These are phyloP conservation scores for Alexandromys oeconomus DNA, from an alignment of 2,797 vertebrate species.

Conservation along the genomic window DNA sequence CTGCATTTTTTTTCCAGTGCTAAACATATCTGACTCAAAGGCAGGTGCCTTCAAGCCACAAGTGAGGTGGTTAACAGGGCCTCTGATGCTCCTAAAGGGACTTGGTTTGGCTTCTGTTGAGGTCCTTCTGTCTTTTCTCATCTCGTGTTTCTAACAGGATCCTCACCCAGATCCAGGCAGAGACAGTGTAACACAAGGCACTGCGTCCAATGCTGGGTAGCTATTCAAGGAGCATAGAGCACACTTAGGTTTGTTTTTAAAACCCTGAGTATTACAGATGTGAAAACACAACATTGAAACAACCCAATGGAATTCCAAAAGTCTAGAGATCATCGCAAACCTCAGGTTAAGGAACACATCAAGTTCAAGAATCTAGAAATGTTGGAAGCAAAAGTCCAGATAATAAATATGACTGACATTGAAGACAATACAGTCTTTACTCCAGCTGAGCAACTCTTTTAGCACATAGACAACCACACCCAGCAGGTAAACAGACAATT, in stretches of 20 bases:
- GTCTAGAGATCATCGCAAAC: not conserved
- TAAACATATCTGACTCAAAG: not conserved
- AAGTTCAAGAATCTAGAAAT: not conserved
- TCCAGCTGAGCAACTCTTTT: not conserved
- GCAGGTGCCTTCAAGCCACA: not conserved
- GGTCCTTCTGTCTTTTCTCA: not conserved
- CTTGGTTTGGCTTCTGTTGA: not conserved
- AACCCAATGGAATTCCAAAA: not conserved
- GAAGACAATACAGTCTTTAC: not conserved
- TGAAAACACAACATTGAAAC: not conserved
- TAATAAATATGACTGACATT: slow-evolving; percentile 6
- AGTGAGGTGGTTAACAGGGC: not conserved
- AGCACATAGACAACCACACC: not conserved
- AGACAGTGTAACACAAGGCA: not conserved
- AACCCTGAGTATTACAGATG: not conserved
- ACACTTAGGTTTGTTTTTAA: not conserved
- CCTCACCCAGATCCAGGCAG: not conserved
- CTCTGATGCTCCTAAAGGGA: not conserved
- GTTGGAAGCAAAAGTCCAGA: not conserved
- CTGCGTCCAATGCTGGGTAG: not conserved
- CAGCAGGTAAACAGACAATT: not conserved
- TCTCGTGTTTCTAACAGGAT: not conserved
- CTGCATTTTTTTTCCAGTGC: slow-evolving; percentile 17
- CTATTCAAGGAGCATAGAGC: not conserved
- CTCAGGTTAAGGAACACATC: not conserved